phyloP scores from a whole-genome alignment of 2,888 invertebrate genomes.

The Temnothorax rugatulus region DNA sequence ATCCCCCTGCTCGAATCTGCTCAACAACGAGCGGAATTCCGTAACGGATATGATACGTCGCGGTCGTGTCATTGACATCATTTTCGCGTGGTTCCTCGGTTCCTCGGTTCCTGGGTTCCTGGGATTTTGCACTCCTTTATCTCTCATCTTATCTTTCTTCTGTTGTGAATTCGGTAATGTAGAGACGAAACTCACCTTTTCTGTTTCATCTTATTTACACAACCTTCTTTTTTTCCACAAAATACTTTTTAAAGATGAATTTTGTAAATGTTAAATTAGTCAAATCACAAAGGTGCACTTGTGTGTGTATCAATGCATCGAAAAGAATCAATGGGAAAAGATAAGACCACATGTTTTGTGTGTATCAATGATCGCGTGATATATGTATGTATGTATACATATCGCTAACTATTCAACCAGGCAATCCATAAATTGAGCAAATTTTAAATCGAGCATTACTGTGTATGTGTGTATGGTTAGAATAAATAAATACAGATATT shows the following conservation, averaged over 20 bases:
- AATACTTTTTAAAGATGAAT: not conserved
- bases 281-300: too few species aligned
- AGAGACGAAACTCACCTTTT: not conserved
- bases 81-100: not conserved
- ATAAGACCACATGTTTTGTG: not conserved
- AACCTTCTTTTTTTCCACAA: not conserved
- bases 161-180: not conserved
- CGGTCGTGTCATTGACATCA: slow-evolving; percentile 53
- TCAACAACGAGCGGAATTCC: not conserved
- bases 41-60: not conserved
- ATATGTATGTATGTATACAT: not conserved
- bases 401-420: not conserved
- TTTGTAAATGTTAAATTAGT: not conserved
- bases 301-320: not conserved
- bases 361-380: not conserved
- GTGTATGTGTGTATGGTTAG: not conserved
- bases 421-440: not conserved
- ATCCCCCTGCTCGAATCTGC: not conserved
- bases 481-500: not conserved
- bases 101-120: too few species aligned
- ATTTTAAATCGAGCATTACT: not conserved
- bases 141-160: not conserved
- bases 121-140: not conserved
- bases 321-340: not conserved
- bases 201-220: not conserved